Conservation (phyloP, 2,888 invertebrate genomes). For the Neoascia interrupta region DNA sequence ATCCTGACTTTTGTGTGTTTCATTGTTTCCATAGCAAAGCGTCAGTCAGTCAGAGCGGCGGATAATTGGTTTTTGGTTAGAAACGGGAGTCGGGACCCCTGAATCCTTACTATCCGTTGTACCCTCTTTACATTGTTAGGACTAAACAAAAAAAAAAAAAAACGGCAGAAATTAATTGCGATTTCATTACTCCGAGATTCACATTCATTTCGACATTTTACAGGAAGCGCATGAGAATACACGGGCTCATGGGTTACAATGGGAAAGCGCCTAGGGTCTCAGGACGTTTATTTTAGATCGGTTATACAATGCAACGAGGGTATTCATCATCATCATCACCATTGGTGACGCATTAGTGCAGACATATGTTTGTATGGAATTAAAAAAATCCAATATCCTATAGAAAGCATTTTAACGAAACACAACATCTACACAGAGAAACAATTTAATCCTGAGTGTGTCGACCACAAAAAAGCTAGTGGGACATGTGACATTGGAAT, state of each 20-base stretch:
- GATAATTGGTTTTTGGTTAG: constrained; percentile 69
- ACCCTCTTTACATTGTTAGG: constrained; percentile 48
- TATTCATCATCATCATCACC: constrained; percentile 52
- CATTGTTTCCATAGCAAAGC: constrained; percentile 67
- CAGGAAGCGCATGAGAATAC: constrained; percentile 49
- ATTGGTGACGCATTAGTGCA: constrained; percentile 49
- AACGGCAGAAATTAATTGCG: constrained; percentile 79
- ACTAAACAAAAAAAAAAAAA: constrained; percentile 38
- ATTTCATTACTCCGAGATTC: constrained; percentile 77
- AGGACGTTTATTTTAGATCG: constrained; percentile 49
- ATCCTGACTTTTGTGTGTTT: constrained; percentile 61
- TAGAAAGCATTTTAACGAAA: constrained; percentile 64
- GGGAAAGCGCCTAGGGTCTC: constrained; percentile 51
- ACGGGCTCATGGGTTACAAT: constrained; percentile 50
- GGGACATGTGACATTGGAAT: no score
- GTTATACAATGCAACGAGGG: constrained; percentile 49
- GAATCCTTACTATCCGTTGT: constrained; percentile 29
- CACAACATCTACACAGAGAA: constrained; percentile 30
- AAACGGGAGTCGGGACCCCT: constrained; percentile 31
- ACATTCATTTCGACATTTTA: constrained; percentile 68
- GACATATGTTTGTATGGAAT: constrained; percentile 14
- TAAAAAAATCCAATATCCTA: constrained; percentile 61
- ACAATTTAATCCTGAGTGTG: constrained; percentile 68
- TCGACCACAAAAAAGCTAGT: no score
- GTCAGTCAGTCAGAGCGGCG: constrained; percentile 63